Base-by-base conservation (phyloP, 2,888 invertebrate genomes). In the Lasioglossum leucozonium region DNA sequence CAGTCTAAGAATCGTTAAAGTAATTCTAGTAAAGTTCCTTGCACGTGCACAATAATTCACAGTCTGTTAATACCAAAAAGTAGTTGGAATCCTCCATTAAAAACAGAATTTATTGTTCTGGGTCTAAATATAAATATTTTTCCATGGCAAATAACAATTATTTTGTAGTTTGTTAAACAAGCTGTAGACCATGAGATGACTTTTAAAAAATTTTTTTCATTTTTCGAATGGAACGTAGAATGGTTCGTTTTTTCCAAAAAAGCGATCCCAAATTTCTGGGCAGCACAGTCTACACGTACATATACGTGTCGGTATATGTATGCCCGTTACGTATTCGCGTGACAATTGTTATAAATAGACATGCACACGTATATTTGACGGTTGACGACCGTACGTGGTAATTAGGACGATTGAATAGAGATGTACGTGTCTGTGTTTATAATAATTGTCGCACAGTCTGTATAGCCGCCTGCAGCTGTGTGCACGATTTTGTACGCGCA, bases 401-500 rank as follows among this genome's bases (percentile, higher is more conserved):
- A 65, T 65, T 77, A 51, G 26, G 47, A 74, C 47, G 51, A 76
- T 34, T 76, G 76, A 78, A 73, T 79, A 62, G 62, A 85, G 51
- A 51, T 71, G 55, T 78, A 75, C 72, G 75, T 40, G 73, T 55
- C 72, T 69, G 42, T 80, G 78, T 80, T 78, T 74, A 72, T 77
- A 77, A 74, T 85, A 80, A 85, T 82, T 73, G 78, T 88, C 75
- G 84, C 81, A 51, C 79, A 72, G 58, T 80, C 55, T 88, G 79
- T 89, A 82, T 89, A 88, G 93, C 91, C 92, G 94, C 93, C 93
- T 94, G 93, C 93, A 93, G 91, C 91, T 92, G 91, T 92, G 89
- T 94, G 94, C 94, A 94, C 94, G 94, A 94, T 93, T 91, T 51
- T 51, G 90, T 94, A 93, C 91, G 92, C 92, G 92, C 92, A 90